Conservation (phyloP, 2,113 vertebrate species). For the Isurus oxyrinchus region DNA sequence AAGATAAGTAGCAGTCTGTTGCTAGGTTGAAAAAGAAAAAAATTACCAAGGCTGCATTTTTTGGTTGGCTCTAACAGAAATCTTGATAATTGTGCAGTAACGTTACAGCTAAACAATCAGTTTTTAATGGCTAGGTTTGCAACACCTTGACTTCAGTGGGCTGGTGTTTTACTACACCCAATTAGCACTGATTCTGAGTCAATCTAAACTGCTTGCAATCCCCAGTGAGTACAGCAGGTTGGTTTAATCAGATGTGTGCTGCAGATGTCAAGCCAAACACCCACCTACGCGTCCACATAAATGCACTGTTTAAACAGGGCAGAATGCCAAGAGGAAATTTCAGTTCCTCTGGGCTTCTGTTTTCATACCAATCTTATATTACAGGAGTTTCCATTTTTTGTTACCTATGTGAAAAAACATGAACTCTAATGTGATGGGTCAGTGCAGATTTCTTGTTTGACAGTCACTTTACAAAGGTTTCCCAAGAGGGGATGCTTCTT, state of each 20-base stretch:
- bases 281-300: conserved; percentile 10
- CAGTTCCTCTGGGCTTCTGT: neutral
- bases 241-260: conserved; percentile 31
- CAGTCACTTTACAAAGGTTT: conserved; percentile 15
- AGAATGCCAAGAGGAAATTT: conserved; percentile 1
- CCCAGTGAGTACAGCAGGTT: neutral
- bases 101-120: neutral
- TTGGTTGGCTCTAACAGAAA: neutral
- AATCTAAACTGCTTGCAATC: conserved; percentile 19
- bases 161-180: conserved; percentile 8
- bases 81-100: neutral
- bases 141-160: conserved; percentile 20
- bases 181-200: conserved; percentile 20
- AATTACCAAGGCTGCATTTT: neutral
- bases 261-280: conserved; percentile 34
- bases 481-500: neutral
- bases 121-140: conserved; percentile 23
- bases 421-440: neutral
- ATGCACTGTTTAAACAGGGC: conserved; percentile 24
- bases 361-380: conserved; percentile 18
- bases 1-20: neutral
- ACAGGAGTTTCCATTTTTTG: neutral
- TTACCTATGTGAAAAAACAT: neutral
- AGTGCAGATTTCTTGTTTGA: conserved; percentile 23
- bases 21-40: neutral